Evolutionary conservation across 2,113 vertebrate genomes (phyloP), one percentile per base, ranked within the genome.

Genomic region (Grus americana): DNA sequence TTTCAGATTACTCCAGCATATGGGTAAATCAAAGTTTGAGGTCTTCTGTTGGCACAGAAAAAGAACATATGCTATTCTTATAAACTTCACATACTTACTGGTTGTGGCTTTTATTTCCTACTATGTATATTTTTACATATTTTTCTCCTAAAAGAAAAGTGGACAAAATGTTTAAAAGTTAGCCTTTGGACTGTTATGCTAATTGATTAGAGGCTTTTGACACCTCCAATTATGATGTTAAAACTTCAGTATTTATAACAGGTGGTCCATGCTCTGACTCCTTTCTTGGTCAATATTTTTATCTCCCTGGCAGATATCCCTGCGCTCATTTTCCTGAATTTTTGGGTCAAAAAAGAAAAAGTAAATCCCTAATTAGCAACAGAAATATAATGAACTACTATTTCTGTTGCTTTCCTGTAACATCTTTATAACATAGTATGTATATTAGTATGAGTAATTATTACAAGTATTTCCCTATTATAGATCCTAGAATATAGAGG

Each of bases 61-160:
- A 93, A 86, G 91, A 96, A 94, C 94, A 97, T 93, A 96, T 96
- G 97, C 93, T 96, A 93, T 95, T 97, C 94, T 95, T 94, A 93
- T 66, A 94, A 95, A 94, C 74, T 88, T 92, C 84, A 76, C 81
- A 94, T 79, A 54, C 87, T 95, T 94, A 30, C 84, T 90, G 46
- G 17, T 92, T 57, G 44, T 94, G 93, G 67, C 87, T 95, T 93
- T 92, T 94, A 87, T 90, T 94, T 94, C 50, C 71, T 85, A 85
- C 26, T 72, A 22, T 59, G 42, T 92, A 47, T 72, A 79, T 80
- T 89, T 95, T 85, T 71, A 36, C 71, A 62, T 91, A 57, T 83
- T 92, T 93, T 95, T 91, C 55, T 68, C 20, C 50, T 72, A 54
- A 75, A 80, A 72, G n/a, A 55, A 47, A 91, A 83, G 50, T 90